Percentiles rank a stretch among this genome's conserved stretches.
Evolutionary conservation across 2,113 vertebrate species (phyloP).

Genomic region (Grammomys surdaster): DNA sequence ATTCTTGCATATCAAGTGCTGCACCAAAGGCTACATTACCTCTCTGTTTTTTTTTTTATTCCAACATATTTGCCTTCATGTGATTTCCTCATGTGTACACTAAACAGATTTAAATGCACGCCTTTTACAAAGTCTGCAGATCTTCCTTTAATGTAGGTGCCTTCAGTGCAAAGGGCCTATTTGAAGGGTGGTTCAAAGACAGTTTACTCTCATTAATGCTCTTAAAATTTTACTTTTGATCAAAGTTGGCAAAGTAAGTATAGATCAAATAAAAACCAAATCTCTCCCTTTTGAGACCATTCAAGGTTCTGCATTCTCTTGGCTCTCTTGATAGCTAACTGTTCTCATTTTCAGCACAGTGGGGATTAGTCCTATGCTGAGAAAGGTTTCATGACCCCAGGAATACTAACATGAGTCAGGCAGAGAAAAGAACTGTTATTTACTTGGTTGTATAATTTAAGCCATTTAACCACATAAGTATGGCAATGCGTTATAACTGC

Average conservation of each 20-base stretch:
- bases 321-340: not conserved
- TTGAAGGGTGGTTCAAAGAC: constrained; percentile 55
- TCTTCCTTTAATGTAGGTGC: constrained; percentile 56
- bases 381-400: constrained; percentile 15
- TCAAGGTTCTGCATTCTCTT: not conserved
- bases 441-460: constrained; percentile 72
- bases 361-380: not conserved
- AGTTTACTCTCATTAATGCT: constrained; percentile 44
- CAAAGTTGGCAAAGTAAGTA: constrained; percentile 24
- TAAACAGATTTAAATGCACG: constrained; percentile 65
- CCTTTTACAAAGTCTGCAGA: constrained; percentile 51
- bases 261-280: constrained; percentile 27
- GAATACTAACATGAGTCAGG: constrained; percentile 35
- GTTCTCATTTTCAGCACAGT: not conserved
- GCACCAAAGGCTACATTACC: constrained; percentile 58
- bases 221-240: constrained; percentile 49
- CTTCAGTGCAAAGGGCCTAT: not conserved
- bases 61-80: constrained; percentile 54
- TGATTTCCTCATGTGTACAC: constrained; percentile 64
- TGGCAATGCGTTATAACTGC: constrained; percentile 60
- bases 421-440: constrained; percentile 48
- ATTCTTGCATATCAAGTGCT: constrained; percentile 66
- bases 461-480: constrained; percentile 50
- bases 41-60: constrained; percentile 68
- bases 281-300: constrained; percentile 24